These are phyloP conservation scores for Lophochroa leadbeateri DNA, from an alignment of 2,113 vertebrate species.

Conservation along the genomic window DNA sequence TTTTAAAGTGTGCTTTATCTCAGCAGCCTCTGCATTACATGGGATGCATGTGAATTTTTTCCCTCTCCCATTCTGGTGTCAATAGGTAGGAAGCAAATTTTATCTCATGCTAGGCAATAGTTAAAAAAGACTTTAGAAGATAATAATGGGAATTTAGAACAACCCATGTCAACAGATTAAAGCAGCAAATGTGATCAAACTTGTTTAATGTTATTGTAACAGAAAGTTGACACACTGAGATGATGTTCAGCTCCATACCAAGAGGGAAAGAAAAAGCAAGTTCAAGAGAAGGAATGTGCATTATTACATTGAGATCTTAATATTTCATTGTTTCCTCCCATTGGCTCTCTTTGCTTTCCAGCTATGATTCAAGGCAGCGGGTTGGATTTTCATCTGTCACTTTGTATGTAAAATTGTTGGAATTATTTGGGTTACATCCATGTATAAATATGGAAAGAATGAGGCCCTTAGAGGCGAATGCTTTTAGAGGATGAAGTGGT, in stretches of 20 bases:
- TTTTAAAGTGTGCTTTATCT: not conserved
- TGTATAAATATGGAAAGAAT: not conserved
- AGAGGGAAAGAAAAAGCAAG: not conserved
- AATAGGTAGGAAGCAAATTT: constrained; percentile 31
- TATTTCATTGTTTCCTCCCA: not conserved
- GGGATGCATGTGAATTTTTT: not conserved
- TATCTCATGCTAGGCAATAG: constrained; percentile 13
- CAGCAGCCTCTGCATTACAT: not conserved
- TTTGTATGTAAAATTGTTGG: not conserved
- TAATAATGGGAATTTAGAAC: constrained; percentile 20
- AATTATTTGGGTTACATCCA: not conserved
- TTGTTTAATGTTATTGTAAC: constrained; percentile 47
- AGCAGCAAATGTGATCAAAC: constrained; percentile 37
- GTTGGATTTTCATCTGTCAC: not conserved
- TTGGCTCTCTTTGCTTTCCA: not conserved
- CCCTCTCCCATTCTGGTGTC: not conserved
- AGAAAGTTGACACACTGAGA: constrained; percentile 28
- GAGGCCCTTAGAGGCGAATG: not conserved
- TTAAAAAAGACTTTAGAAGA: constrained; percentile 25
- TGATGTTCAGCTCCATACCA: constrained; percentile 12
- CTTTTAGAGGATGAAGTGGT: not conserved
- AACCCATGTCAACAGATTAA: not conserved
- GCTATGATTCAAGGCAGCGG: not conserved
- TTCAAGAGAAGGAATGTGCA: not conserved
- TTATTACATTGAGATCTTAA: not conserved